Evolutionary conservation across 2,797 vertebrate species (phyloP).

Genomic region (Petrocephalus sullivani): DNA sequence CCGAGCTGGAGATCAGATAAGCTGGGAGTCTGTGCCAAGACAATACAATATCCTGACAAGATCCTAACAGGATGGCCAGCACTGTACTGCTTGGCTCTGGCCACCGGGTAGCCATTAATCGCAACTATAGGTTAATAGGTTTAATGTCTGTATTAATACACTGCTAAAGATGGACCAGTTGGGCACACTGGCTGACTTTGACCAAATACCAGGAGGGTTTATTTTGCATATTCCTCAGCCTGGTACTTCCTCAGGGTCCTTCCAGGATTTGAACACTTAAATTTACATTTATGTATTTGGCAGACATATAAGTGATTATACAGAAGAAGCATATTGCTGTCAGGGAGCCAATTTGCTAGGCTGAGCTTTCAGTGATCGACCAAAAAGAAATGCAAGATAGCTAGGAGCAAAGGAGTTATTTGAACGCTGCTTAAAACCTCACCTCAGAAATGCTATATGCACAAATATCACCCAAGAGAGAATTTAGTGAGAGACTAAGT

Average conservation of each 20-base stretch:
- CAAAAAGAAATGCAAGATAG: not conserved
- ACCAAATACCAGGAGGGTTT: not conserved
- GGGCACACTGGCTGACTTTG: not conserved
- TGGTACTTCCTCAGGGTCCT: not conserved
- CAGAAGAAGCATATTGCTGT: not conserved
- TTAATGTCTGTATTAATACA: not conserved
- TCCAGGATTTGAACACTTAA: not conserved
- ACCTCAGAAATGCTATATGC: not conserved
- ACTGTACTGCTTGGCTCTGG: not conserved
- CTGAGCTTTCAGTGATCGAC: not conserved
- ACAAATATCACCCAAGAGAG: not conserved
- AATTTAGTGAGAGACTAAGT: not conserved
- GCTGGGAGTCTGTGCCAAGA: not conserved
- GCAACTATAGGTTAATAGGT: not conserved
- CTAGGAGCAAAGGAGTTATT: not conserved
- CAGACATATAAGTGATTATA: not conserved
- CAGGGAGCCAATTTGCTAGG: not conserved
- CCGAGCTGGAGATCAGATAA: not conserved
- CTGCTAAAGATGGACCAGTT: not conserved
- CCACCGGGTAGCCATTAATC: not conserved
- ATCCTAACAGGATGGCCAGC: not conserved
- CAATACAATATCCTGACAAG: not conserved
- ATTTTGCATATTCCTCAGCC: not conserved
- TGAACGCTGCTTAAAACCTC: not conserved
- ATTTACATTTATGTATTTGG: not conserved